Evolutionary conservation across 92 coral and sea anemone species (phyloP), one percentile per base, ranked within the genome.

Genomic region (Bergia sp.): DNA sequence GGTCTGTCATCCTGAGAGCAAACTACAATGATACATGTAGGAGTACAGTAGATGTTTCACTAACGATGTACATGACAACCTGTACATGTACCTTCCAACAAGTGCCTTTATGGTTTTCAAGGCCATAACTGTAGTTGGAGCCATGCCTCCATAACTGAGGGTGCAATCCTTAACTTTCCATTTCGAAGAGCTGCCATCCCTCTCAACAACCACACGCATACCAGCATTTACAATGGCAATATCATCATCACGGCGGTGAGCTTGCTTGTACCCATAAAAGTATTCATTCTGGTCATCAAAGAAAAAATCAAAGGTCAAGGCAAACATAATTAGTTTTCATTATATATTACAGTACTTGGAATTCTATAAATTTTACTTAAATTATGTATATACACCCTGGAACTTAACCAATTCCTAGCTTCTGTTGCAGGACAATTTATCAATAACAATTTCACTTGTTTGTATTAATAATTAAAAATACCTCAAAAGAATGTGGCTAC

Each of bases 171-270:
- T 91, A 16, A 95, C 90, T 69, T 65, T 36, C 94, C 92, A 92
- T 23, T 82, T 72, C 65, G 86, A 75, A 84, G 86, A 29, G 50
- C 86, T 87, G 80, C 21, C 69, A 49, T 89, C 79, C 38, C 66
- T 88, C 39, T 86, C 95, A 37, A 95, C 89, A 81, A 88, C 58
- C 86, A 93, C 98, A 57, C 95, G 90, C 98, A 95, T 93, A 66
- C 95, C 96, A 57, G 98, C 92, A 79, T 95, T 95, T 12, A 93
- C 98, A 36, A 95, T 95, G 38, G 98, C 98, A 40, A 93, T 93
- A 77, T 95, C 98, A 69, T 95, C 98, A 76, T 95, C 98, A n/a
- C 98, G 98, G 39, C 98, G 92, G 0, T 96, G 92, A 58, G 98
- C 96, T 93, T 95, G 98, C 66, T 95, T 95, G 92, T 90, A 95